Evolutionary conservation across 2,113 vertebrate species (phyloP).

Genomic region (Trematocara stigmaticum): DNA sequence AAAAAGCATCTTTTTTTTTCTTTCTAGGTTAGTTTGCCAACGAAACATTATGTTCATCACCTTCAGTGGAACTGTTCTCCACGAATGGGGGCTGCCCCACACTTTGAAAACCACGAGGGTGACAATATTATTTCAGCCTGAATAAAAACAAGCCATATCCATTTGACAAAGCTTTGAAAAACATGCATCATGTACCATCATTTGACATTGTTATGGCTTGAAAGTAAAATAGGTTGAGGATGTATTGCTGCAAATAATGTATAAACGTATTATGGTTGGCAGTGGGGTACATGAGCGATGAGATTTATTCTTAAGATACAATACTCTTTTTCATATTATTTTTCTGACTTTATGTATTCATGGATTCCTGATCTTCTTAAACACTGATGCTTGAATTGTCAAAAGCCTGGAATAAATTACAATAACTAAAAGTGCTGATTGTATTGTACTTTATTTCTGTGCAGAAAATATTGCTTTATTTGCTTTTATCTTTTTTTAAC

Average conservation of each 20-base stretch:
- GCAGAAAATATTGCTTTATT: neutral
- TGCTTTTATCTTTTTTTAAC: neutral
- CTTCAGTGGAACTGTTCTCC: neutral
- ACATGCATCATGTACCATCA: conserved; percentile 65
- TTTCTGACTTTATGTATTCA: conserved; percentile 59
- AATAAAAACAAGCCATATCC: conserved; percentile 81
- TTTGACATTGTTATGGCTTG: conserved; percentile 64
- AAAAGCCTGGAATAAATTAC: conserved; percentile 41
- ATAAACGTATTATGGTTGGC: conserved; percentile 79
- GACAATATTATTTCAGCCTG: conserved; percentile 81
- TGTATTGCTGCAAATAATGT: conserved; percentile 73
- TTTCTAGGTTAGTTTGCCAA: neutral
- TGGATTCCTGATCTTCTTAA: conserved; percentile 61
- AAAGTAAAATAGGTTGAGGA: conserved; percentile 69
- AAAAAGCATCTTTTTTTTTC: neutral
- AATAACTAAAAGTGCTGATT: conserved; percentile 25
- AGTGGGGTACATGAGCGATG: conserved; percentile 70
- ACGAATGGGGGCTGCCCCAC: neutral
- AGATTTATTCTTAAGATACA: conserved; percentile 71
- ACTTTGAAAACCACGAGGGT: neutral
- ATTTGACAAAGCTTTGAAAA: conserved; percentile 84
- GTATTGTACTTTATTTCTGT: conserved; percentile 2
- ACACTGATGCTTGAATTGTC: conserved; percentile 45
- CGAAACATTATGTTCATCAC: neutral
- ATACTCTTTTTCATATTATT: conserved; percentile 63